These are phyloP conservation scores for Apamea monoglypha DNA, from an alignment of 2,888 invertebrate species.

Conservation along the genomic window DNA sequence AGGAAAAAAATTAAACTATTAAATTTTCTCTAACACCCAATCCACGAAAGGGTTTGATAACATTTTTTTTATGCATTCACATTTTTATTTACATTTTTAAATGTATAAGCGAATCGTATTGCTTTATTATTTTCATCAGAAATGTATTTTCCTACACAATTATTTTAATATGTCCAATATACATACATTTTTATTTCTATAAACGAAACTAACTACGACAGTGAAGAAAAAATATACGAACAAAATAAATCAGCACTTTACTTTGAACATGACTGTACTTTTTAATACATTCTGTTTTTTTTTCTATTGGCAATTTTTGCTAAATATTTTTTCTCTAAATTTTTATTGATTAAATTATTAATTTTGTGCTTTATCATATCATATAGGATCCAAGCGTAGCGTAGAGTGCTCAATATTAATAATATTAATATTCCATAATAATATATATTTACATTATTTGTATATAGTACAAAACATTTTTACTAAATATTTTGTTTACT, in stretches of 20 bases:
- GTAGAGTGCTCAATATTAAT: constrained; percentile 72
- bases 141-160: constrained; percentile 57
- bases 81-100: constrained; percentile 73
- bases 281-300: constrained; percentile 53
- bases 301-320: constrained; percentile 71
- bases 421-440: constrained; percentile 63
- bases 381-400: constrained; percentile 80
- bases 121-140: constrained; percentile 74
- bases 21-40: constrained; percentile 70
- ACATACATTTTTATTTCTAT: constrained; percentile 65
- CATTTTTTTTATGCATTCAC: constrained; percentile 69
- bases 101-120: constrained; percentile 84
- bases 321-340: constrained; percentile 67
- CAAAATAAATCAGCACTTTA: constrained; percentile 54
- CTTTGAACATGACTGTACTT: constrained; percentile 67
- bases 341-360: constrained; percentile 62
- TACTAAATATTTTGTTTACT: constrained; percentile 82
- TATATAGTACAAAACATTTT: constrained; percentile 85
- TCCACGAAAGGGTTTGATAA: constrained; percentile 74
- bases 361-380: constrained; percentile 69
- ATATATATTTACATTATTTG: constrained; percentile 74
- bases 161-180: constrained; percentile 67
- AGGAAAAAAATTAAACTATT: constrained; percentile 26
- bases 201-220: constrained; percentile 61
- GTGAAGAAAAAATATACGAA: constrained; percentile 44